Evolutionary conservation across 2,888 invertebrate genomes (phyloP).

Genomic region (Papilio elwesi): DNA sequence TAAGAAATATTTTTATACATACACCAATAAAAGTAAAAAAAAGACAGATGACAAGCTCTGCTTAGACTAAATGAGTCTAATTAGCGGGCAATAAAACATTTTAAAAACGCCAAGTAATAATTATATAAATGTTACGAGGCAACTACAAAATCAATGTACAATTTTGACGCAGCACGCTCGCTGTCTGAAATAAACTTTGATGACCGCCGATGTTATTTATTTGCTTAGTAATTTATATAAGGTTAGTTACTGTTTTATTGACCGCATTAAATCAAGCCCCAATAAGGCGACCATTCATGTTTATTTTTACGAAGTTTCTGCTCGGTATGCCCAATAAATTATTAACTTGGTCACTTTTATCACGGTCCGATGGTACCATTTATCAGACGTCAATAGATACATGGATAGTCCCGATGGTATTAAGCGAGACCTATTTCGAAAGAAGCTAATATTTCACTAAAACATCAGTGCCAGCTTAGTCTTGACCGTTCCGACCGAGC

Average conservation of each 20-base stretch:
- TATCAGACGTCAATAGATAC: slow-evolving; percentile 65
- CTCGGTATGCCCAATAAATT: slow-evolving; percentile 81
- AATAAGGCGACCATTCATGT: slow-evolving; percentile 84
- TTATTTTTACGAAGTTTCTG: slow-evolving; percentile 84
- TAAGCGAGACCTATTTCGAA: slow-evolving; percentile 39
- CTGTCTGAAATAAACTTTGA: slow-evolving; percentile 70
- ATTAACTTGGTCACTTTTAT: slow-evolving; percentile 82
- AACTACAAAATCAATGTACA: slow-evolving; percentile 46
- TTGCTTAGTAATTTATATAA: slow-evolving; percentile 84
- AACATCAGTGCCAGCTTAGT: slow-evolving; percentile 39
- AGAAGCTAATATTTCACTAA: slow-evolving; percentile 28
- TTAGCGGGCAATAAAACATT: slow-evolving; percentile 35
- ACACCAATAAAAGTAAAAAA: slow-evolving; percentile 3
- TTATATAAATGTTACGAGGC: slow-evolving; percentile 44
- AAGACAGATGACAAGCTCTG: neutral
- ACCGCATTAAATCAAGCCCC: slow-evolving; percentile 82
- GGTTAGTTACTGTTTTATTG: slow-evolving; percentile 84
- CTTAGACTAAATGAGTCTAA: slow-evolving; percentile 25
- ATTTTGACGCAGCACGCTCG: slow-evolving; percentile 46
- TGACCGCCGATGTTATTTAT: slow-evolving; percentile 81
- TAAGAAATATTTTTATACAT: neutral
- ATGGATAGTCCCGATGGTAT: slow-evolving; percentile 54
- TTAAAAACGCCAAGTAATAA: slow-evolving; percentile 31
- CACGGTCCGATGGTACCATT: slow-evolving; percentile 75
- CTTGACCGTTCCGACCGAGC: slow-evolving; percentile 37